Base-by-base conservation (phyloP, 2,797 vertebrate species). In the Ceyx erithaca region DNA sequence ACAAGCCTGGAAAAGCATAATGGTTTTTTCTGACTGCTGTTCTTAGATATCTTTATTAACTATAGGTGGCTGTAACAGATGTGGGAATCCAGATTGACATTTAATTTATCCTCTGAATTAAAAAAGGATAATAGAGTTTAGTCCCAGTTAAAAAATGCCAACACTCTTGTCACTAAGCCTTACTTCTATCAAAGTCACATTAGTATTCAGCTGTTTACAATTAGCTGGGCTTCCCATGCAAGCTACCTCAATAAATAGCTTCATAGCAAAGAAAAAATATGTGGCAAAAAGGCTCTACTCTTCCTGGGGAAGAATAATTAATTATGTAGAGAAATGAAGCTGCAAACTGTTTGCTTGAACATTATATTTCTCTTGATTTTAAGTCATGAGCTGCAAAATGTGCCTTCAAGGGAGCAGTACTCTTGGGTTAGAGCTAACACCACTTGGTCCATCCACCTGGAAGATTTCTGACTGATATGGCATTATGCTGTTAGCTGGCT, bases 171-270 rank as follows among this genome's bases (percentile, higher is more conserved):
- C 93, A 85, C 80, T 85, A 68, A 95, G 59, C 25, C 43, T 94
- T 90, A 51, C 35, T 85, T 92, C 63, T 87, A 85, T 90, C 92
- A 91, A 93, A 93, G 69, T 75, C 80, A 76, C 30, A 89, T 94
- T 93, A 96, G 59, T 46, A 87, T 92, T 94, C 94, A 92, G 77
- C 91, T 94, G 93, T 92, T 94, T 85, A 89, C 63, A 92, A 95
- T 95, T 96, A 91, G 45, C 45, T 81, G 62, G 92, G 45, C 43
- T 91, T 89, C 41, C 69, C 66, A 57, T 71, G 84, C 52, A 82
- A 89, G 25, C 19, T 63, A 57, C 45, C 83, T 92, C 80, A 73
- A 67, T 82, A 90, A 94, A 91, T 30, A 69, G 76, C 76, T 91
- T 89, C 91, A 90, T 33, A 89, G 14, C 45, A 93, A 45, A 20